Conservation (phyloP, 92 coral and sea anemone genomes). For the Siderastrea radians region DNA sequence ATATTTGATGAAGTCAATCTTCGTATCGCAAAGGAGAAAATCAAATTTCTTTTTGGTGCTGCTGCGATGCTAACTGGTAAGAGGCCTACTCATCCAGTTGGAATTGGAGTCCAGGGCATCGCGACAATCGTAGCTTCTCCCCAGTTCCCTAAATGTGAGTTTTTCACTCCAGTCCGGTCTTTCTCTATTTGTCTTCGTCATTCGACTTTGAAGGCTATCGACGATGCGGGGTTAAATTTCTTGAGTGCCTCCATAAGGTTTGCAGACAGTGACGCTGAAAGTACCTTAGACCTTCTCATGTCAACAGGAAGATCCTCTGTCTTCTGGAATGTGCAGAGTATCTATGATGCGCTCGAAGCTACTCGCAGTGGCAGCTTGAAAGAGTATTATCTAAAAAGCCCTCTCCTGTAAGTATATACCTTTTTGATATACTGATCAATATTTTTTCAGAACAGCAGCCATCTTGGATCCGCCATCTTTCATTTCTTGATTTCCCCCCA, state of each 20-base stretch:
- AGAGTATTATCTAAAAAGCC: constrained; percentile 1
- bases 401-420: constrained; percentile 15
- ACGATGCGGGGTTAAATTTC: constrained; percentile 39
- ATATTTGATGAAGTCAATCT: constrained; percentile 18
- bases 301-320: constrained; percentile 48
- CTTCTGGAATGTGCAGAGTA: constrained; percentile 34
- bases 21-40: constrained; percentile 12
- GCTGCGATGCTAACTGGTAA: constrained; percentile 21
- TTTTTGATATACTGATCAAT: too few relatives aligned
- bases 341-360: constrained; percentile 36
- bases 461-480: not conserved
- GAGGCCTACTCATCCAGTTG: constrained; percentile 63
- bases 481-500: not conserved
- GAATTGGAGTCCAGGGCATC: constrained; percentile 62
- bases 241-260: constrained; percentile 57
- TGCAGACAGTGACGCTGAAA: constrained; percentile 49
- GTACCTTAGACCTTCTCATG: constrained; percentile 58
- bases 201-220: constrained; percentile 16
- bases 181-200: constrained; percentile 67
- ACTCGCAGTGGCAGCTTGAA: not conserved
- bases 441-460: not conserved
- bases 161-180: constrained; percentile 56
- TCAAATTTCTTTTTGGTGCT: constrained; percentile 54
- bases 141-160: constrained; percentile 64
- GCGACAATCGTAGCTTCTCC: constrained; percentile 60